Conservation (phyloP, 2,888 invertebrate species). For the Drosophila melanosoma region DNA sequence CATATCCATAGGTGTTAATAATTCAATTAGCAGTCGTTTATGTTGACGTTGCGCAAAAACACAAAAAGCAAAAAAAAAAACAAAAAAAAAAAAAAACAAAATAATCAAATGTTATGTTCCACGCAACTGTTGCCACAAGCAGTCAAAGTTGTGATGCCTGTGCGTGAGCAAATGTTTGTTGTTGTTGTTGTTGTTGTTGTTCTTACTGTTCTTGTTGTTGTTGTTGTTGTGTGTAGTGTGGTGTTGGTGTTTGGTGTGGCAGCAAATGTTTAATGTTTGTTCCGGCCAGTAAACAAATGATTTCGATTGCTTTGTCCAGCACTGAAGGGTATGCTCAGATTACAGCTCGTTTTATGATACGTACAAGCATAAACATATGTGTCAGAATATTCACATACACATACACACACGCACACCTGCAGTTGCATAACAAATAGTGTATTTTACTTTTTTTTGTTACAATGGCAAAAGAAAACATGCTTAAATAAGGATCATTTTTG, state of each 20-base stretch:
- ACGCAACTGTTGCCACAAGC: conserved; percentile 67
- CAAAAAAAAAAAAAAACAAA: conserved; percentile 26
- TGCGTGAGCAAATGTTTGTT: conserved; percentile 10
- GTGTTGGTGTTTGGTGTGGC: not conserved
- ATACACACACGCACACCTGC: not conserved
- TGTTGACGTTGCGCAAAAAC: conserved; percentile 48
- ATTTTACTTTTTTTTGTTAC: not conserved
- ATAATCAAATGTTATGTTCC: conserved; percentile 59
- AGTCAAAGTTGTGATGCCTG: conserved; percentile 20
- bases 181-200: not conserved
- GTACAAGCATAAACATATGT: not conserved
- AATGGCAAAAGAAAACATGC: not conserved
- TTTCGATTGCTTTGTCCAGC: conserved; percentile 42
- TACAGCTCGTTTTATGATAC: conserved; percentile 15
- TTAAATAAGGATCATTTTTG: not conserved
- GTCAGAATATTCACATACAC: not conserved
- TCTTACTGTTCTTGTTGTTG: not conserved
- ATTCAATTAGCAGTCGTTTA: conserved; percentile 75
- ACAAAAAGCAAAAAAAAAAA: conserved; percentile 1
- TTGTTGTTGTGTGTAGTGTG: conserved; percentile 6
- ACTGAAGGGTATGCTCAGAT: conserved; percentile 26
- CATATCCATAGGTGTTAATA: conserved; percentile 66
- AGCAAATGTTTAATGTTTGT: conserved; percentile 30
- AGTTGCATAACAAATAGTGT: not conserved
- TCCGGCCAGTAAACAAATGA: conserved; percentile 52